These are phyloP conservation scores for Carlito syrichta DNA, from an alignment of 2,113 vertebrate species.

Conservation along the genomic window DNA sequence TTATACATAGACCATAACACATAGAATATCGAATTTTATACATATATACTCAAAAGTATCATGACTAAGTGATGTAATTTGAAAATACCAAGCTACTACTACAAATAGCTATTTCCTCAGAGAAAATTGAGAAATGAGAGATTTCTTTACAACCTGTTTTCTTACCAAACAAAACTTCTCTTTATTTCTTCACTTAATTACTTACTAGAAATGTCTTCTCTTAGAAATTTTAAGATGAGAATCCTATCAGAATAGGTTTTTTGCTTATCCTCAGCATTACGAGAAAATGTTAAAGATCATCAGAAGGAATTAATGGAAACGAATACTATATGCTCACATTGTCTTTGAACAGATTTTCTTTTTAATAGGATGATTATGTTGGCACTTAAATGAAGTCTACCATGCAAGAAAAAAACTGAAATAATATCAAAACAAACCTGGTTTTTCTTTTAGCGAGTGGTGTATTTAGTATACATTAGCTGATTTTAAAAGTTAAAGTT, in stretches of 20 bases:
- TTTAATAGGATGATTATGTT: not conserved
- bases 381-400: constrained; percentile 7
- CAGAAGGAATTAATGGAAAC: not conserved
- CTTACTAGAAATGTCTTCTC: constrained; percentile 16
- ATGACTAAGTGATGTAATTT: not conserved
- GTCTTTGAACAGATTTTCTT: not conserved
- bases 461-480: not conserved
- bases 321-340: not conserved
- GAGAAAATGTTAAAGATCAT: not conserved
- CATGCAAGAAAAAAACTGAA: constrained; percentile 18
- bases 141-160: constrained; percentile 16
- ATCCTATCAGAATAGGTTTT: not conserved
- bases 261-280: not conserved
- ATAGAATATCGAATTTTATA: too few species aligned
- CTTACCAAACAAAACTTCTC: not conserved
- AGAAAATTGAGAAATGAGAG: constrained; percentile 10
- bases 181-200: not conserved
- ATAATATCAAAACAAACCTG: not conserved
- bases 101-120: not conserved
- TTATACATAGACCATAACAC: not conserved
- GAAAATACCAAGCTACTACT: not conserved
- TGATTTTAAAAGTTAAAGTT: constrained; percentile 15
- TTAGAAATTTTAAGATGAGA: constrained; percentile 22
- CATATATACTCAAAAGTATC: not conserved
- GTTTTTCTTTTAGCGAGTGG: constrained; percentile 28